phyloP scores from a whole-genome alignment of 2,888 invertebrate species.

The Drosophila neutralis region DNA sequence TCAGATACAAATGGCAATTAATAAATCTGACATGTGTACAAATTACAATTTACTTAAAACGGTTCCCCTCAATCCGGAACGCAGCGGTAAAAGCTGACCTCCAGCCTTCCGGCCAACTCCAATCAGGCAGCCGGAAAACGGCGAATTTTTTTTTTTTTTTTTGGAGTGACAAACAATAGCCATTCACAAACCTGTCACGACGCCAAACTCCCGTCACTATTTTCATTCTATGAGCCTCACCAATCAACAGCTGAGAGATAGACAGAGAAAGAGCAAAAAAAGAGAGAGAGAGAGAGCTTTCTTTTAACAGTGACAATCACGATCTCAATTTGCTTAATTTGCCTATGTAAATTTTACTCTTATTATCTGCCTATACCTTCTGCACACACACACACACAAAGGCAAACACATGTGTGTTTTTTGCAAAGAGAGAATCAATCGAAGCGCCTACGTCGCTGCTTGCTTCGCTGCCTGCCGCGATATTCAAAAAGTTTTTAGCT shows the following conservation, averaged over 20 bases:
- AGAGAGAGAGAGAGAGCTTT: conserved; percentile 37
- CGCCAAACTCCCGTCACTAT: conserved; percentile 12
- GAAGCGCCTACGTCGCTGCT: conserved; percentile 28
- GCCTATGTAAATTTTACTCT: conserved; percentile 53
- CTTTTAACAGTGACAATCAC: conserved; percentile 32
- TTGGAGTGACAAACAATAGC: conserved; percentile 31
- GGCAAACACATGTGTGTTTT: neutral
- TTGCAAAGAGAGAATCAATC: conserved; percentile 22
- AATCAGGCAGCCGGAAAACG: conserved; percentile 34
- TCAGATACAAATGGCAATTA: neutral
- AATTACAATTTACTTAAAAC: conserved; percentile 11
- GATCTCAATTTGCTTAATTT: conserved; percentile 21
- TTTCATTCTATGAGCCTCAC: conserved; percentile 2
- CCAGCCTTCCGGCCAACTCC: conserved; percentile 20
- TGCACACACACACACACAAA: conserved; percentile 4
- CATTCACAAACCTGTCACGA: conserved; percentile 59
- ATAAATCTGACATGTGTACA: neutral
- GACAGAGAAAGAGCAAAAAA: conserved; percentile 3
- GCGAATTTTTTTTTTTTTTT: neutral
- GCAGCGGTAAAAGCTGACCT: conserved; percentile 24
- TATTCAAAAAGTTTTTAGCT: conserved; percentile 38
- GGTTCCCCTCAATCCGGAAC: conserved; percentile 22
- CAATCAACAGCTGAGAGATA: conserved; percentile 15
- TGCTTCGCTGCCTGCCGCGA: conserved; percentile 2
- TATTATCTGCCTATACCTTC: conserved; percentile 45